Base-by-base conservation (phyloP, 2,113 vertebrate genomes). In the Tyto alba region DNA sequence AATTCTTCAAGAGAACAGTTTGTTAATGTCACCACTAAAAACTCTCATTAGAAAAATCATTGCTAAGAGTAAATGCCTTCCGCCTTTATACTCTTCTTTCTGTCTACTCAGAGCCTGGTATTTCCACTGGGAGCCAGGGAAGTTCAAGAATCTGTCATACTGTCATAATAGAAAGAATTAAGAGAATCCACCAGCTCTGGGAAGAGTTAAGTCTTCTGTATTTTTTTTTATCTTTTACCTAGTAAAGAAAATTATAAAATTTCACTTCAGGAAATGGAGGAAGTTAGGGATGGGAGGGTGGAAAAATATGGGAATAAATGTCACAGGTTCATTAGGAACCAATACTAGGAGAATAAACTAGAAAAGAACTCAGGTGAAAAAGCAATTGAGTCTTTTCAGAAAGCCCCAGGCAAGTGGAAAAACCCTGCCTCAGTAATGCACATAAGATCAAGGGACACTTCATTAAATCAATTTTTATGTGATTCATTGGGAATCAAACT, bases 141-240 rank as follows among this genome's bases (percentile, higher is more conserved):
- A 96, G 41, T 73, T 63, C 32, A 92, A 63, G 63, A 95, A 95
- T 83, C 67, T 59, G 96, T 96, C 95, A 88, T 96, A 94, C 96
- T 98, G 98, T 97, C 95, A 97, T 98, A 98, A 98, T 29, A 97
- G 85, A 95, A 96, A 93, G 89, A 98, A 98, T 97, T 96, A 97
- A 97, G 82, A 96, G 96, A 77, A n/a, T 59, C 82, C 74, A 27
- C 92, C 96, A 96, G 90, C 85, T 95, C 90, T 56, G 27, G 78
- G 85, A 95, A 63, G 12, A 0, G 1, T 75, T 47, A 69, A 91
- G 32, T 34, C 38, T 81, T 85, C 26, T 66, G 25, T 38, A 23
- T 50, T 41, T 40, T 69, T 27, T 69, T 56, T 75, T 10, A 4
- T 85, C 13, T 85, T 85, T 68, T 84, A 79, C 40, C 27, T 78